A percentile compares a stretch with the other conserved stretches of the same genome.
Evolutionary conservation across 2,797 vertebrate genomes (phyloP).

Genomic region (Characodon lateralis): DNA sequence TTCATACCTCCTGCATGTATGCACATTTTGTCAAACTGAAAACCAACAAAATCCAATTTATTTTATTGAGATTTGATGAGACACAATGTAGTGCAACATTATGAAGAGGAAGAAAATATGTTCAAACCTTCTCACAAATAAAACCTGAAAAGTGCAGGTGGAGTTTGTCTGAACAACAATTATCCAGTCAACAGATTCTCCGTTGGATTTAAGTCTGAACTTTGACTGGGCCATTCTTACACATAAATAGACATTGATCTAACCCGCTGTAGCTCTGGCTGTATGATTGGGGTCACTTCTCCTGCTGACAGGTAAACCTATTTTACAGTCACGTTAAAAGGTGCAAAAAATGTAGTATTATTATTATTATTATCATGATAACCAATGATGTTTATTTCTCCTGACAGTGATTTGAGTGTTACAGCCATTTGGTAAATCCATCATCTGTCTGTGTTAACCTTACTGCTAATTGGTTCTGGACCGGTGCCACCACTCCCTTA

Average conservation of each 20-base stretch:
- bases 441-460: slow-evolving; percentile 47
- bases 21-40: not conserved
- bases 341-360: not conserved
- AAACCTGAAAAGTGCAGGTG: not conserved
- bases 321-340: not conserved
- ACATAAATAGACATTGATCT: not conserved
- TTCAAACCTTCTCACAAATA: not conserved
- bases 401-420: not conserved
- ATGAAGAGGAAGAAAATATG: not conserved
- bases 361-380: not conserved
- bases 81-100: not conserved
- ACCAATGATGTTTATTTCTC: slow-evolving; percentile 7
- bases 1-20: not conserved
- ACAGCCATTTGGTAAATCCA: not conserved
- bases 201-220: not conserved
- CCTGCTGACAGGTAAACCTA: not conserved
- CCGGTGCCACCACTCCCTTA: slow-evolving; percentile 83
- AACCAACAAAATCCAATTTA: not conserved
- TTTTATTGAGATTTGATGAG: not conserved
- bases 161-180: not conserved
- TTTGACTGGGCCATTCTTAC: not conserved
- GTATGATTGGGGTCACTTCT: not conserved
- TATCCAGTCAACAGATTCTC: not conserved
- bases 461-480: slow-evolving; percentile 89
- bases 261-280: not conserved